Percentiles rank a stretch among this genome's conserved stretches.
Evolutionary conservation across 2,888 invertebrate genomes (phyloP).

Genomic region (Polyommatus icarus): DNA sequence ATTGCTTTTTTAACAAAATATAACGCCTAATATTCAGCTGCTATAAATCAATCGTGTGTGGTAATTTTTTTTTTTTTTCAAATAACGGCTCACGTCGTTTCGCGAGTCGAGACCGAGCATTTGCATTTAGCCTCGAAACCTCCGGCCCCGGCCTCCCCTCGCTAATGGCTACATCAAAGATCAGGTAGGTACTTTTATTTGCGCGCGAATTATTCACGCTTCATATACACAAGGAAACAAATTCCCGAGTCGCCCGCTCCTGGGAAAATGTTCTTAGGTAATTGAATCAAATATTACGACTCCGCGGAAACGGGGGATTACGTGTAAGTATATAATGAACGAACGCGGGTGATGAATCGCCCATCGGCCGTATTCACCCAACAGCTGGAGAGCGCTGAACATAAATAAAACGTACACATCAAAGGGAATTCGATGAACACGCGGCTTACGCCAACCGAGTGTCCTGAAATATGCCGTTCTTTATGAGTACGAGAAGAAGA

Average conservation of each 20-base stretch:
- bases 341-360: neutral
- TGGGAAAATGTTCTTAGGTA: constrained; percentile 10
- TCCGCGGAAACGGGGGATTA: neutral
- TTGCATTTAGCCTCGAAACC: neutral
- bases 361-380: neutral
- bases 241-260: neutral
- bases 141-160: neutral
- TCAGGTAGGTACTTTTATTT: constrained; percentile 19
- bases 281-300: constrained; percentile 20
- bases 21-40: neutral
- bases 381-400: neutral
- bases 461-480: neutral
- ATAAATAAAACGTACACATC: constrained; percentile 1
- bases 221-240: neutral
- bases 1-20: neutral
- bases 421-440: constrained; percentile 3
- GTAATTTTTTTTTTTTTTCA: neutral
- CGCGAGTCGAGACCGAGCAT: neutral
- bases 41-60: neutral
- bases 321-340: constrained; percentile 10
- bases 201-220: neutral
- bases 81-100: neutral
- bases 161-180: constrained; percentile 22
- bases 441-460: neutral
- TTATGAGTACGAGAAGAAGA: neutral